These are phyloP conservation scores for Porites lutea DNA, from an alignment of 64 coral and sea anemone species.

Conservation along the genomic window DNA sequence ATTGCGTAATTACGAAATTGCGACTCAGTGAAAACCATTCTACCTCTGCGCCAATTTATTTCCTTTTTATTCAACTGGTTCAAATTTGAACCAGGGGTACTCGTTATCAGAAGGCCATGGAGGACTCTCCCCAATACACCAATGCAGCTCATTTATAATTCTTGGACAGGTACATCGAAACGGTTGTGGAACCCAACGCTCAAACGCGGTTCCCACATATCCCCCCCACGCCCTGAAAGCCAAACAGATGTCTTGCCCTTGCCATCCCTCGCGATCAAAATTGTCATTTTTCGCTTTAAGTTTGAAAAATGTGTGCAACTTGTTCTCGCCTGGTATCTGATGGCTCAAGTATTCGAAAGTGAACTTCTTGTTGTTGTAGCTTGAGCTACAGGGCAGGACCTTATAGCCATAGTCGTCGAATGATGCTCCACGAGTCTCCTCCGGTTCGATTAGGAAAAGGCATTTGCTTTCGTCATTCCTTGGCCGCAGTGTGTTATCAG, in stretches of 20 bases:
- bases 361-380: slow-evolving; percentile 28
- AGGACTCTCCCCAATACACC: background rate
- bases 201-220: background rate
- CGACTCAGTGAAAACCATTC: no score
- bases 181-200: background rate
- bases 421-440: background rate
- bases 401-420: background rate
- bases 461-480: background rate
- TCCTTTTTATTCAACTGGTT: background rate
- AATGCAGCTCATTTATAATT: background rate
- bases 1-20: no score
- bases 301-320: slow-evolving; percentile 8
- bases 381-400: slow-evolving; percentile 11
- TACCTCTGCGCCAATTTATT: no score
- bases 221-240: background rate
- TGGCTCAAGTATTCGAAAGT: slow-evolving; percentile 1
- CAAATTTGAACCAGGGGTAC: slow-evolving; percentile 30
- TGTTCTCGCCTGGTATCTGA: background rate
- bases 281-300: background rate
- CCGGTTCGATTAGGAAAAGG: slow-evolving; percentile 17
- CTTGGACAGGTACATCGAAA: background rate
- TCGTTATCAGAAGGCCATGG: background rate
- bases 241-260: slow-evolving; percentile 5
- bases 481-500: slow-evolving; percentile 6
- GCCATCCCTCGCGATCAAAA: background rate